Evolutionary conservation across 1,140 invertebrate genomes (phyloP).

Genomic region (Eupeodes corollae): DNA sequence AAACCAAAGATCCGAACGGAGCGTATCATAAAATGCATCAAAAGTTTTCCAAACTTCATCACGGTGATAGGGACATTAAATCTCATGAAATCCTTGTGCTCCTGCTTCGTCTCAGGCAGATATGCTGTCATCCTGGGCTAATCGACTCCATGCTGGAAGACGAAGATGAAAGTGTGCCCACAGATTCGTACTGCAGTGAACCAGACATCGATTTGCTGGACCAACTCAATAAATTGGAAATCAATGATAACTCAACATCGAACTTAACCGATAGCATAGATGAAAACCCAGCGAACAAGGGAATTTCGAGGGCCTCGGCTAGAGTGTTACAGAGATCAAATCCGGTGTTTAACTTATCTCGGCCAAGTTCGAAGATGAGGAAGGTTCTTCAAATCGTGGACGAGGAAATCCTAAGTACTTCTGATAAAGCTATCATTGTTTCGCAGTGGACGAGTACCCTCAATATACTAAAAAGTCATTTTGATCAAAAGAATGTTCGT

Average conservation of each 20-base stretch:
- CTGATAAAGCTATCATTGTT: constrained; percentile 72
- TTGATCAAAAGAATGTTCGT: constrained; percentile 42
- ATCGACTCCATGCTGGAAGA: constrained; percentile 54
- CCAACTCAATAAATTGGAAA: constrained; percentile 46
- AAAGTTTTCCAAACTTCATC: constrained; percentile 47
- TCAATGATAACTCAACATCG: constrained; percentile 37
- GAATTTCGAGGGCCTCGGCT: constrained; percentile 40
- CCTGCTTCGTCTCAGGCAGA: constrained; percentile 71
- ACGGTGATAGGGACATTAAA: constrained; percentile 48
- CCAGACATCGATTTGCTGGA: constrained; percentile 47
- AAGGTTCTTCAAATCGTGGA: constrained; percentile 48
- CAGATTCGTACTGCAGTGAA: constrained; percentile 10
- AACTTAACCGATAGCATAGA: constrained; percentile 5
- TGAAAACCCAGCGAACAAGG: constrained; percentile 18
- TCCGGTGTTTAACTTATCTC: constrained; percentile 52
- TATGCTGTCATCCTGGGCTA: constrained; percentile 78
- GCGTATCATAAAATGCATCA: constrained; percentile 46
- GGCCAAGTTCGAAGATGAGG: constrained; percentile 54
- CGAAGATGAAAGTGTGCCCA: constrained; percentile 36
- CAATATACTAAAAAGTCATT: constrained; percentile 50
- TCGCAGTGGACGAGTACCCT: constrained; percentile 79
- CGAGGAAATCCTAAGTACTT: constrained; percentile 41
- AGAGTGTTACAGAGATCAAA: constrained; percentile 50
- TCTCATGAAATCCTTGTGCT: constrained; percentile 69
- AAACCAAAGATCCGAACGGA: constrained; percentile 36